A percentile compares a stretch with the other conserved stretches of the same genome.
Evolutionary conservation across 2,888 invertebrate species (phyloP).

Genomic region (Eupithecia dodoneata): DNA sequence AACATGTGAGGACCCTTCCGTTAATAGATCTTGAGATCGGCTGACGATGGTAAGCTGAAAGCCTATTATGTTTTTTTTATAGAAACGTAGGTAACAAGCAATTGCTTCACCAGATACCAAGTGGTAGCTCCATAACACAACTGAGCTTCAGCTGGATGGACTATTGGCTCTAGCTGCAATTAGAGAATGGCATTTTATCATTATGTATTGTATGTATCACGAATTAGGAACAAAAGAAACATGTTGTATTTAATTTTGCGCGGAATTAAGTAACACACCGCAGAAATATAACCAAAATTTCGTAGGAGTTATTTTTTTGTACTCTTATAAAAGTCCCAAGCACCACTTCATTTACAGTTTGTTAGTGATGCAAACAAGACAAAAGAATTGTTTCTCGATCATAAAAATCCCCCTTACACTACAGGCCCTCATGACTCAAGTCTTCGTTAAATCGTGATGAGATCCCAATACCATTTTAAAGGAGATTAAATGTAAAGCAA

Average conservation of each 20-base stretch:
- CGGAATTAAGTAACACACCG: not conserved
- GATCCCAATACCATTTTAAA: conserved; percentile 46
- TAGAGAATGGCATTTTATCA: not conserved
- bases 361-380: not conserved
- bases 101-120: not conserved
- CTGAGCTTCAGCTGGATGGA: not conserved
- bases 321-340: not conserved
- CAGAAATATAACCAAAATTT: not conserved
- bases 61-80: conserved; percentile 3
- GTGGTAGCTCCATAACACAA: not conserved
- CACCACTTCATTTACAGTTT: not conserved
- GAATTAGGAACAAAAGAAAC: not conserved
- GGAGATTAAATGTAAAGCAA: conserved; percentile 50
- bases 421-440: conserved; percentile 26
- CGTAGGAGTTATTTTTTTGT: not conserved
- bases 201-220: not conserved
- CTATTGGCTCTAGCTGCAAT: not conserved
- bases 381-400: not conserved
- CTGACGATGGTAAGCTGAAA: conserved; percentile 26
- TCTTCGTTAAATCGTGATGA: conserved; percentile 51
- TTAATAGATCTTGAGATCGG: conserved; percentile 65
- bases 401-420: not conserved
- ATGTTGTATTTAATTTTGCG: not conserved
- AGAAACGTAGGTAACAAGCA: conserved; percentile 11
- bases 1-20: conserved; percentile 61